Percentiles rank a stretch among this genome's conserved stretches.
These are phyloP conservation scores for Crotalus horridus DNA, from an alignment of 2,113 vertebrate species.

Conservation along the genomic window DNA sequence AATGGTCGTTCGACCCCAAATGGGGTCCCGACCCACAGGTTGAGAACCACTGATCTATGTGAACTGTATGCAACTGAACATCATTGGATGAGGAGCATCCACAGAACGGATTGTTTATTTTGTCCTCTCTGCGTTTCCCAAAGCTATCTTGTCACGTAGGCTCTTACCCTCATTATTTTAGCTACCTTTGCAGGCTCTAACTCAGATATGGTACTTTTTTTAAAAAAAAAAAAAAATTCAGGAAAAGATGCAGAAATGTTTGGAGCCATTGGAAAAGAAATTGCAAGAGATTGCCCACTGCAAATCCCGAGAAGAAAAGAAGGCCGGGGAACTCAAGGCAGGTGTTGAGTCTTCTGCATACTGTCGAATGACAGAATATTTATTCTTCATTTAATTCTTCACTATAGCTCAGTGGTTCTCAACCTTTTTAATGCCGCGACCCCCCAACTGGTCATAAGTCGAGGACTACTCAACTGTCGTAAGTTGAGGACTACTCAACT, in stretches of 20 bases:
- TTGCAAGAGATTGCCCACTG: slow-evolving; percentile 56
- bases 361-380: neutral
- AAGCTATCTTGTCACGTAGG: neutral
- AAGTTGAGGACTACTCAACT: too few species aligned
- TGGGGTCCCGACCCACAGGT: too few species aligned
- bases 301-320: slow-evolving; percentile 77
- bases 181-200: neutral
- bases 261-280: slow-evolving; percentile 62
- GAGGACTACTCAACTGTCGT: too few species aligned
- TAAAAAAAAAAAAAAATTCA: neutral
- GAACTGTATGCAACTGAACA: neutral
- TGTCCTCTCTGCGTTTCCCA: neutral
- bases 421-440: too few species aligned
- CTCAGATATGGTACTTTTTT: neutral
- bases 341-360: slow-evolving; percentile 29
- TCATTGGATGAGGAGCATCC: neutral
- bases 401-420: neutral
- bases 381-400: neutral
- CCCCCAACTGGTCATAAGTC: too few species aligned
- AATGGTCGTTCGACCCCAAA: too few species aligned
- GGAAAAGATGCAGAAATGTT: slow-evolving; percentile 67
- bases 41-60: too few species aligned
- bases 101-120: neutral
- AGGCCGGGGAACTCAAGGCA: slow-evolving; percentile 77
- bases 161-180: neutral